These are phyloP conservation scores for Patiria pectinifera DNA, from an alignment of 53 echinoderm and acorn worm species.

Conservation along the genomic window DNA sequence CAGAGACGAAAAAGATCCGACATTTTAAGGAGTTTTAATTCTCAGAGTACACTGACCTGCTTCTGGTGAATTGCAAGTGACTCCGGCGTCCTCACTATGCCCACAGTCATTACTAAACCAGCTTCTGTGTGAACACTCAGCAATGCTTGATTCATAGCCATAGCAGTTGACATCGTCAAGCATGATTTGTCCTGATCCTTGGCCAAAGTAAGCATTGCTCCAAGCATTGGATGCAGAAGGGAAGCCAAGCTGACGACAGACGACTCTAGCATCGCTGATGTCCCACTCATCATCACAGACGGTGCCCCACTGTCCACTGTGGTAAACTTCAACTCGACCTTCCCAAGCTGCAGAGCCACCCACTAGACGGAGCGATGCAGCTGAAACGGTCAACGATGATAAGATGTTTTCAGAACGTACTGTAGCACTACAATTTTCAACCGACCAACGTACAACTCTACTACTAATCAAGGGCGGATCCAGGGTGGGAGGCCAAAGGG, in stretches of 20 bases:
- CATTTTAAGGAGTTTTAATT: no score
- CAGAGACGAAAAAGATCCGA: no score
- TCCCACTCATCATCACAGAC: slow-evolving; percentile 27
- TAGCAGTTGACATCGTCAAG: slow-evolving; percentile 1
- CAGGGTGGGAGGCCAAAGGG: no score
- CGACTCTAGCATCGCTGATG: background rate
- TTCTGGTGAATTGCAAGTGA: background rate
- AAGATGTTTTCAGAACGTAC: no score
- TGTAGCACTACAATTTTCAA: no score
- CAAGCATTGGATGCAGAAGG: background rate
- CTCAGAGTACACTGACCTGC: background rate
- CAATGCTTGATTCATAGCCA: background rate
- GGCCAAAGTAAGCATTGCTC: background rate
- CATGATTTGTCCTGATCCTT: background rate
- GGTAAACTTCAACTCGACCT: slow-evolving; percentile 21
- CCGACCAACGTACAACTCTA: no score
- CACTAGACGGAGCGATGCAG: background rate
- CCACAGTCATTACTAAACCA: background rate
- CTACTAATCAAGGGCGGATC: no score
- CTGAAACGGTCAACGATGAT: no score
- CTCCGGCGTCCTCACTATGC: background rate
- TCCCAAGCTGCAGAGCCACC: background rate
- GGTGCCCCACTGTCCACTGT: background rate
- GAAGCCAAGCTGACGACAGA: slow-evolving; percentile 18
- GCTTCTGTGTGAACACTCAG: background rate